Conservation (phyloP, 2,797 vertebrate species). For the Mormyrus proboscirostris region DNA sequence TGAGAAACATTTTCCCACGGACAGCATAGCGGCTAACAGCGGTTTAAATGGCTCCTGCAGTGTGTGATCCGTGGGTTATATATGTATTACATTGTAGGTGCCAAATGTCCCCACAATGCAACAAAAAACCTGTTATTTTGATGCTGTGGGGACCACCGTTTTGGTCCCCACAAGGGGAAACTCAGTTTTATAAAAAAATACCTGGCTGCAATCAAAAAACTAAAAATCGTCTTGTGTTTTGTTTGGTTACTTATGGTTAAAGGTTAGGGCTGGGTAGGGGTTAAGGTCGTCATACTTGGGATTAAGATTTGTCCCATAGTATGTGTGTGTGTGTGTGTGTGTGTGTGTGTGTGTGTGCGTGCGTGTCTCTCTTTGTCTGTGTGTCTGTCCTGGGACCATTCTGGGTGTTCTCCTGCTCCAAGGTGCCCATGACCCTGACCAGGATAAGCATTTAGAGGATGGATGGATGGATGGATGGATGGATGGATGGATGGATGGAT, state of each 20-base stretch:
- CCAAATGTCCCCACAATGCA: not conserved
- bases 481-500: not conserved
- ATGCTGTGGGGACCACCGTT: not conserved
- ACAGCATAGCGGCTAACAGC: not conserved
- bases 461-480: not conserved
- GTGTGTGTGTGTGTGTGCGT: too few species aligned
- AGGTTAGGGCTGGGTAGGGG: not conserved
- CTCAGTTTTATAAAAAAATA: not conserved
- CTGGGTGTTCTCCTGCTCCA: not conserved
- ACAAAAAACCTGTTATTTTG: not conserved
- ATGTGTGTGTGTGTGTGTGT: too few species aligned
- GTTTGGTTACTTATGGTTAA: not conserved
- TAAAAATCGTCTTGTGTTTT: not conserved
- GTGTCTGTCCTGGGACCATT: not conserved
- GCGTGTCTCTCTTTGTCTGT: too few species aligned
- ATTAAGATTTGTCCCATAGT: not conserved
- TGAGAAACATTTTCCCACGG: not conserved
- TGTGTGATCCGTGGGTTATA: not conserved
- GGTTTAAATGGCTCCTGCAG: not conserved
- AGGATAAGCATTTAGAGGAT: not conserved
- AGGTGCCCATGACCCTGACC: not conserved
- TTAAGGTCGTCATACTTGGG: not conserved
- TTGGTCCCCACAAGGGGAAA: not conserved
- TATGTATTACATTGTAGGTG: not conserved
- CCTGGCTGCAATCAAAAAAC: not conserved